These are phyloP conservation scores for Melanerpes aurifrons DNA, from an alignment of 2,113 vertebrate species.

Conservation along the genomic window DNA sequence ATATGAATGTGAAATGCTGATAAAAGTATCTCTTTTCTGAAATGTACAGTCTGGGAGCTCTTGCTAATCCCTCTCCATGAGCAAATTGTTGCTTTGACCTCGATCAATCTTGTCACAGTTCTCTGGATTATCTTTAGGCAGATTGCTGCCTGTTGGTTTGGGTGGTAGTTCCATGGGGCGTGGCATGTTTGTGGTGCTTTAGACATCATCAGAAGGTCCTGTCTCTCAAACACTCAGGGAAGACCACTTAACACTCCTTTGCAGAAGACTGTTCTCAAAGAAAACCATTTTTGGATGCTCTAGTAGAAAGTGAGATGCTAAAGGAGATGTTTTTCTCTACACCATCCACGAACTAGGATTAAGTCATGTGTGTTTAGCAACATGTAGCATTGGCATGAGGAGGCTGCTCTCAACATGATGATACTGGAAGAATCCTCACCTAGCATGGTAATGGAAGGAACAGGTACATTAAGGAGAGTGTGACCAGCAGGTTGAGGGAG, in stretches of 20 bases:
- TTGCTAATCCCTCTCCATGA: background rate
- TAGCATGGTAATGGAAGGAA: background rate
- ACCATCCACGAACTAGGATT: background rate
- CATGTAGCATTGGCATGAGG: background rate
- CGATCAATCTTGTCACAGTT: background rate
- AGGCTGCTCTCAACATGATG: background rate
- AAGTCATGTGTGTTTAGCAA: background rate
- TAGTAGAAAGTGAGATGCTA: background rate
- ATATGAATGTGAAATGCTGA: background rate
- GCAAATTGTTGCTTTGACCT: background rate
- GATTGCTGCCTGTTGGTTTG: background rate
- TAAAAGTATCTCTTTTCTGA: background rate
- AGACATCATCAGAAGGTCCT: background rate
- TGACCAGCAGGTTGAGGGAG: too few species aligned
- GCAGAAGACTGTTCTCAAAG: background rate
- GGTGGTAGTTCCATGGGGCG: background rate
- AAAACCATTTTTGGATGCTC: background rate
- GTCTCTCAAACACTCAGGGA: background rate
- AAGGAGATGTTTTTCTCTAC: background rate
- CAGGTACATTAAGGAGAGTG: background rate
- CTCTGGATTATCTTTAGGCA: background rate
- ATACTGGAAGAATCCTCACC: background rate
- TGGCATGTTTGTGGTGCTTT: fast-evolving
- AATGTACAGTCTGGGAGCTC: background rate
- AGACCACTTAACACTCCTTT: fast-evolving